phyloP scores from a whole-genome alignment of 2,113 vertebrate species.

The Neogale vison region DNA sequence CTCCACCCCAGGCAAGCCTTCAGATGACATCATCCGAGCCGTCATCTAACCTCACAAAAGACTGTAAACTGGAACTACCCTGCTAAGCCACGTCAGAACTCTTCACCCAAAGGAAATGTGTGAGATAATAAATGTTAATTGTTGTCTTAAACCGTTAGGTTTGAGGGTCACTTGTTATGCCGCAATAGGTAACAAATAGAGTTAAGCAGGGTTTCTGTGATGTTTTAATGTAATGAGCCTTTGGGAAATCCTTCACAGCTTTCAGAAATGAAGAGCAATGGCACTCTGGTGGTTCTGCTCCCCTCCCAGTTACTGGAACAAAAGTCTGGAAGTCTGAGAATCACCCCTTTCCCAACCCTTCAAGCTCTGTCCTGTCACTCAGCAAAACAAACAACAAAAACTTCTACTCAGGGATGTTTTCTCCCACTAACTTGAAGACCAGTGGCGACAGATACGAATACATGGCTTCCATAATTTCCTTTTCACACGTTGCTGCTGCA shows the following conservation, averaged over 20 bases:
- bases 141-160: not conserved
- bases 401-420: not conserved
- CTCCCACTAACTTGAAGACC: not conserved
- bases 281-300: not conserved
- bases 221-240: not conserved
- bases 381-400: not conserved
- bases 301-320: not conserved
- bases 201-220: not conserved
- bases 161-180: not conserved
- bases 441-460: not conserved
- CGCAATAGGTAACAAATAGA: not conserved
- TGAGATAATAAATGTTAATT: not conserved
- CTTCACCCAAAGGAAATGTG: not conserved
- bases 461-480: not conserved
- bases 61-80: not conserved
- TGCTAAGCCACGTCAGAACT: not conserved
- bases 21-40: not conserved
- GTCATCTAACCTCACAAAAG: not conserved
- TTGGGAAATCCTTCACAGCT: not conserved
- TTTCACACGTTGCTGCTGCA: not conserved
- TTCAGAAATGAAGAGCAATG: not conserved
- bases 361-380: not conserved
- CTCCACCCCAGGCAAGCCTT: not conserved
- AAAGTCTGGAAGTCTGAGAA: not conserved
- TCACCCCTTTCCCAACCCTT: not conserved